Conservation (phyloP, 2,113 vertebrate genomes). For the Triplophysa tibetana region DNA sequence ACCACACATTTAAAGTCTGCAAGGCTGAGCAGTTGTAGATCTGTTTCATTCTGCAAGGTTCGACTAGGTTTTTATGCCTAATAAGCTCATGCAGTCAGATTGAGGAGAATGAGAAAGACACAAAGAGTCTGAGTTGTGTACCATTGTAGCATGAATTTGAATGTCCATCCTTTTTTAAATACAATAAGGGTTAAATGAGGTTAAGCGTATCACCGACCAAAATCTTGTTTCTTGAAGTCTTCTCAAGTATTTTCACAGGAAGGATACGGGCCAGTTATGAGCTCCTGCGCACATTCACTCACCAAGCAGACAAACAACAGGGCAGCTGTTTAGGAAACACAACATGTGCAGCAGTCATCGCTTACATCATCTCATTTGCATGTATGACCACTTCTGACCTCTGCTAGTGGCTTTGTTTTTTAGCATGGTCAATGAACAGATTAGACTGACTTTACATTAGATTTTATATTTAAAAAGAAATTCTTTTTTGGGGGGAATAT, state of each 20-base stretch:
- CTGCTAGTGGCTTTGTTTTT: background rate
- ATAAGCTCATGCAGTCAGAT: constrained; percentile 63
- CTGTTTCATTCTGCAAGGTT: constrained; percentile 68
- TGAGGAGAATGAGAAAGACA: constrained; percentile 49
- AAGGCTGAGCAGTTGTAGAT: constrained; percentile 57
- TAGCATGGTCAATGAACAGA: constrained; percentile 39
- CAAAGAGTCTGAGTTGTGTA: constrained; percentile 29
- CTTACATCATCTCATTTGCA: constrained; percentile 14
- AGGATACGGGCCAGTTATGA: background rate
- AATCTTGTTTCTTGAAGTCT: background rate
- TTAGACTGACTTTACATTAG: constrained; percentile 86
- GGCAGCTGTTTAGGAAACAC: background rate
- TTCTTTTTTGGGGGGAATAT: too few relatives aligned
- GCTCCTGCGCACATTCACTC: background rate
- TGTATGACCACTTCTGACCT: background rate
- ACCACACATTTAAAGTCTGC: constrained; percentile 79
- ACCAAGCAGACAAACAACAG: background rate
- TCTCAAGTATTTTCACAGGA: background rate
- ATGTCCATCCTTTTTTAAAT: background rate
- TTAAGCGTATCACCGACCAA: background rate
- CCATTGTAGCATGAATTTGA: background rate
- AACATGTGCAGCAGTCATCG: background rate
- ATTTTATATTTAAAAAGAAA: constrained; percentile 72
- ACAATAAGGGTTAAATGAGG: constrained; percentile 17
- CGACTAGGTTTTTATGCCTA: constrained; percentile 59